A percentile compares a stretch with the other conserved stretches of the same genome.
These are phyloP conservation scores for Caenorhabditis panamensis DNA, from an alignment of 2,888 invertebrate species.

Conservation along the genomic window DNA sequence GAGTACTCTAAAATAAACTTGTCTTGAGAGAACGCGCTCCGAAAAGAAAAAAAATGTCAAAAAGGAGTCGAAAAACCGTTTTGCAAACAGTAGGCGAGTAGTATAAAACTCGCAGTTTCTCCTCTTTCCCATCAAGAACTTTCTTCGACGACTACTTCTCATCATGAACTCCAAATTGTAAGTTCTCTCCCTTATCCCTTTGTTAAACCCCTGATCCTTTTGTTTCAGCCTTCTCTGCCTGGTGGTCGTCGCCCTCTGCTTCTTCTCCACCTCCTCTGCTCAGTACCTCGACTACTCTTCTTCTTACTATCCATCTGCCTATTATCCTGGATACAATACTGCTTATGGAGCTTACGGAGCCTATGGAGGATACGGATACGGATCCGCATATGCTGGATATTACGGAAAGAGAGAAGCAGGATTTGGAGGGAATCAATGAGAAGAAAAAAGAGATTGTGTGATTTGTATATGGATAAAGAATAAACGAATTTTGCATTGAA, in stretches of 20 bases:
- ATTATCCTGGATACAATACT: constrained; percentile 32
- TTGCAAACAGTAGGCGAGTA: no score
- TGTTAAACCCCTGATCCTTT: no score
- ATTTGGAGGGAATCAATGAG: constrained; percentile 16
- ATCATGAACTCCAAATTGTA: no score
- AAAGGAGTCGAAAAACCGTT: not conserved
- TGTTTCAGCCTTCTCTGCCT: constrained; percentile 36
- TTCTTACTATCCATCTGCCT: constrained; percentile 48
- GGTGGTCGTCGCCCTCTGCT: constrained; percentile 32
- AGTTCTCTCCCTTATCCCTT: no score
- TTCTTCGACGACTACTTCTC: no score
- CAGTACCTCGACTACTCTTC: constrained; percentile 37
- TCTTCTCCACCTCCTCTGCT: constrained; percentile 25
- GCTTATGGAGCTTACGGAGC: constrained; percentile 39
- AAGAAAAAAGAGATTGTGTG: not conserved
- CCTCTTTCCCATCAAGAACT: no score
- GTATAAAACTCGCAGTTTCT: no score
- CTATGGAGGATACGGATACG: constrained; percentile 37
- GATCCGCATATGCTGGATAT: no score
- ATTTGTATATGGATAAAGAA: no score
- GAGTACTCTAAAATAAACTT: constrained; percentile 62
- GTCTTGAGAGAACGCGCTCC: constrained; percentile 48
- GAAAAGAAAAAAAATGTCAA: constrained; percentile 7
- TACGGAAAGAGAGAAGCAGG: constrained; percentile 55
- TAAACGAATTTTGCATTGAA: no score